These are phyloP conservation scores for Sphenodon punctatus DNA, from an alignment of 2,797 vertebrate genomes.

Conservation along the genomic window DNA sequence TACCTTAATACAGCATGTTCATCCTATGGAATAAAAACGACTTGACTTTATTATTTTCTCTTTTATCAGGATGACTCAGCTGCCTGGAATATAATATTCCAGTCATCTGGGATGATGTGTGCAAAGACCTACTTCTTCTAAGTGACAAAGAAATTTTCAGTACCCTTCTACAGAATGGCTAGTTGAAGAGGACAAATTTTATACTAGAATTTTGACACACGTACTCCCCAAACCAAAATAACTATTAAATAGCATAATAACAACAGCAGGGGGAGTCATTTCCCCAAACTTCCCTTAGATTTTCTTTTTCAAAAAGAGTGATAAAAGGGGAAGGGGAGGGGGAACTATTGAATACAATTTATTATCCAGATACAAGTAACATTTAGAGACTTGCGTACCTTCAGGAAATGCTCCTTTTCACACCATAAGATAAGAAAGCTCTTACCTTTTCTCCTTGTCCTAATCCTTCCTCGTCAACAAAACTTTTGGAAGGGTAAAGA, in stretches of 20 bases:
- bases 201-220: background rate
- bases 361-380: too few relatives aligned
- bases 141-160: background rate
- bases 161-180: background rate
- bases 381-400: too few relatives aligned
- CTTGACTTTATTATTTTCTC: too few relatives aligned
- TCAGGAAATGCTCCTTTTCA: too few relatives aligned
- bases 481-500: too few relatives aligned
- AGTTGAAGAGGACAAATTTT: background rate
- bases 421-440: too few relatives aligned
- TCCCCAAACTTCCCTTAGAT: background rate
- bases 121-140: rapidly evolving
- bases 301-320: background rate
- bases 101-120: background rate
- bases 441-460: too few relatives aligned
- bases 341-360: too few relatives aligned
- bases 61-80: too few relatives aligned
- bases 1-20: too few relatives aligned
- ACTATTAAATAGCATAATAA: background rate
- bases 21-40: too few relatives aligned
- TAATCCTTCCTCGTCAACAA: too few relatives aligned
- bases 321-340: background rate
- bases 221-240: background rate
- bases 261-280: constrained; percentile 11
- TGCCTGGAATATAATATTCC: background rate